Base-by-base conservation (phyloP, 2,113 vertebrate genomes). In the Fulica atra region DNA sequence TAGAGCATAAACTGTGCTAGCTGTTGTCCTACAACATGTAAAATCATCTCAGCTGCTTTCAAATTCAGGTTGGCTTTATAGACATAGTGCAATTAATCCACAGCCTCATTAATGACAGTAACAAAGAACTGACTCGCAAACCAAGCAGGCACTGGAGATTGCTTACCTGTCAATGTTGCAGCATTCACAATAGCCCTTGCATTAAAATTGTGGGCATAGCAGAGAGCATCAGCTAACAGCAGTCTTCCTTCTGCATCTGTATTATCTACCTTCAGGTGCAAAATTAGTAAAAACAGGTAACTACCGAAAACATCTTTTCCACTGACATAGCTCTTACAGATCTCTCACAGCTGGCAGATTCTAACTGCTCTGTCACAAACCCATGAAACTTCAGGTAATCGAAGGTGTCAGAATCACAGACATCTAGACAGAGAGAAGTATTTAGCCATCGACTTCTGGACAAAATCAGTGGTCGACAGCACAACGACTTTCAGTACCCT, bases 161-260 rank as follows among this genome's bases (percentile, higher is more conserved):
- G 69, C 54, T 61, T 95, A 99, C 99, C 99, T 98, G 99, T 99
- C 61, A 99, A 95, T 3, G 99, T 99, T 63, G 99, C 99, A 17
- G 98, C 99, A 74, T 99, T 99, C 86, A 99, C 97, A 68, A 99
- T 98, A 71, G 98, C 98, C 96, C 97, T 98, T 38, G 99, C 98
- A 46, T 99, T 98, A 94, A 99, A 99, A 68, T 25, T 98, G 91
- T 99, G 99, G 19, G 99, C 99, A 0, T 99, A 99, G 91, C 98
- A 99, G 57, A 99, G 99, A 0, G 99, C 99, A 33, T 99, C 99
- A 4, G 99, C 99, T 36, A 99, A 97, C 77, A 99, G 96, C 79
- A 99, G 97, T 35, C 99, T 98, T 64, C 99, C 99, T 92, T 99
- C 99, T 4, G 99, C 99, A 82, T 99, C 99, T 2, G 99, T 99